phyloP scores from a whole-genome alignment of 2,888 invertebrate genomes.

The Drosophila atripex region DNA sequence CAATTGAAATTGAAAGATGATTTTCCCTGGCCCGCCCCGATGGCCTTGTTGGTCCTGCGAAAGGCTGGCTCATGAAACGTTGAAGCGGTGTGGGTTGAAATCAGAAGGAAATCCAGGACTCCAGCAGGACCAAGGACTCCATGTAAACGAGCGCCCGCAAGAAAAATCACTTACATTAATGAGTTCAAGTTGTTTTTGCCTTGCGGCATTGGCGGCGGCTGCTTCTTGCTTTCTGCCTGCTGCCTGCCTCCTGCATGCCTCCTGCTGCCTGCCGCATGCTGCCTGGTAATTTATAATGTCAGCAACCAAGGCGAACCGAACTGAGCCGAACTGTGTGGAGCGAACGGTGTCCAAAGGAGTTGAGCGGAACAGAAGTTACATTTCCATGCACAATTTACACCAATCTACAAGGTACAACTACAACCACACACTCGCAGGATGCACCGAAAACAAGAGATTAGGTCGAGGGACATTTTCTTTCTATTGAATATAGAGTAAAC shows the following conservation, averaged over 20 bases:
- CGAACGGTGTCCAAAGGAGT: conserved; percentile 19
- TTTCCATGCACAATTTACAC: conserved; percentile 79
- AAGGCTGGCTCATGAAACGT: conserved; percentile 1
- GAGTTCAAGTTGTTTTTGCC: conserved; percentile 77
- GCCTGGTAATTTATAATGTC: conserved; percentile 77
- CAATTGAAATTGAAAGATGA: conserved; percentile 80
- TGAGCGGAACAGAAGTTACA: conserved; percentile 71
- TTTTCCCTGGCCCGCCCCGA: conserved; percentile 47
- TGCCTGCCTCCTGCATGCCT: conserved; percentile 45
- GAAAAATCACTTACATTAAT: conserved; percentile 79
- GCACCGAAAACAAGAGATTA: neutral
- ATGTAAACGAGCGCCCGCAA: conserved; percentile 62
- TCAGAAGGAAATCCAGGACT: conserved; percentile 1
- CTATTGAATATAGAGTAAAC: too few relatives aligned
- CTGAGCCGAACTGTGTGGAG: conserved; percentile 11
- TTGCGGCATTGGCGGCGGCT: conserved; percentile 55
- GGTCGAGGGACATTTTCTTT: neutral
- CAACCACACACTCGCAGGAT: conserved; percentile 6
- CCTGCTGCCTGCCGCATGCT: conserved; percentile 39
- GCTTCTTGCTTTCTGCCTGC: conserved; percentile 39
- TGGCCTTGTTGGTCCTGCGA: neutral
- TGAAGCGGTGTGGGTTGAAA: neutral
- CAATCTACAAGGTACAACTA: conserved; percentile 61
- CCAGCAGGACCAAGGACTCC: conserved; percentile 5
- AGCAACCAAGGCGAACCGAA: conserved; percentile 61